Evolutionary conservation across 2,888 invertebrate species (phyloP), one percentile per base, ranked within the genome.

Genomic region (Rhopalosiphum nymphaeae): DNA sequence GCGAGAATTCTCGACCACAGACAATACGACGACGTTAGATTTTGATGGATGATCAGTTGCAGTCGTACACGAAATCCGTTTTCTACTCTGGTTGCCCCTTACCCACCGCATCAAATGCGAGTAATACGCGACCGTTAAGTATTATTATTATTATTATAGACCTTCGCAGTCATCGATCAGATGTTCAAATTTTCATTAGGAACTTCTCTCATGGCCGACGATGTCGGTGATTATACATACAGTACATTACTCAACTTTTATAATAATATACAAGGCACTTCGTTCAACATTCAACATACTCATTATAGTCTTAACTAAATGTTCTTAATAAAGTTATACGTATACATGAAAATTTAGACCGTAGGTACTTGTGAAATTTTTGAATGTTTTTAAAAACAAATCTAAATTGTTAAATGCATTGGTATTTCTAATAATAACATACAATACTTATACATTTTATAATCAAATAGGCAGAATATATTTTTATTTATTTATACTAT

Each of bases 41-140:
- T 67, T 67, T 67, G 67, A 67, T 67, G 67, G 67, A 67, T 67
- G 67, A 67, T 67, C 67, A 67, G 67, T n/a, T 67, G 67, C 67
- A 67, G 13, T 36, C 67, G 67, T 67, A 67, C 67, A 36, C 36
- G 67, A 67, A 67, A 67, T 67, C 67, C 67, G 67, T 67, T 67
- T 67, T 16, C 67, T 0, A 16, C n/a, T 16, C n/a, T 16, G 29
- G 29, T n/a, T 16, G 53, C 53, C 16, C 53, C 53, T 21, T 53
- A 21, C n/a, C 11, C n/a, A 0, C 36, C 36, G 16, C 67, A 7
- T 21, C n/a, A 67, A 67, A 67, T 67, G 16, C n/a, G n/a, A 67
- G 21, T 21, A 67, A n/a, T 67, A 13, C 67, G 5, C 7, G 21
- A 67, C n/a, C 0, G 67, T n/a, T 36, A 36, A 67, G 67, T 36